Conservation (phyloP, 2,888 invertebrate species). For the Caenorhabditis angaria region DNA sequence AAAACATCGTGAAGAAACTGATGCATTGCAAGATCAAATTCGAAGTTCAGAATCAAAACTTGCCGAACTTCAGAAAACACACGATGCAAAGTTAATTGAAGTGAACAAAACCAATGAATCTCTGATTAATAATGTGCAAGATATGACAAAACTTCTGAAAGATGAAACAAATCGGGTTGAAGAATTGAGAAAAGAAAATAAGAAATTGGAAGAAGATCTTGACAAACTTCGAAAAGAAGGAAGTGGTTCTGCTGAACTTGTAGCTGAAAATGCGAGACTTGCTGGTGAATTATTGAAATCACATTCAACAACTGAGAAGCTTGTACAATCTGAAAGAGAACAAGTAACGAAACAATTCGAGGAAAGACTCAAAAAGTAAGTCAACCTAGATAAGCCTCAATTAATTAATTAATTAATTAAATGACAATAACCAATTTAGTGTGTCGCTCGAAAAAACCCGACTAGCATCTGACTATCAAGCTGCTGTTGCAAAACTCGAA, state of each 20-base stretch:
- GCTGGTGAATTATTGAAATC: constrained; percentile 58
- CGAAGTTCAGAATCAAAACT: constrained; percentile 3
- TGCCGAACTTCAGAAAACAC: background rate
- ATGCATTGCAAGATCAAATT: constrained; percentile 21
- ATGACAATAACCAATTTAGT: constrained; percentile 16
- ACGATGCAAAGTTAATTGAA: constrained; percentile 21
- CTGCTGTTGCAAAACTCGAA: constrained; percentile 13
- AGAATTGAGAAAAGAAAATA: constrained; percentile 37
- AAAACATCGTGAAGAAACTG: constrained; percentile 17
- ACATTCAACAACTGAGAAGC: constrained; percentile 32
- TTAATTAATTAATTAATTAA: background rate
- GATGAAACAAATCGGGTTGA: constrained; percentile 47
- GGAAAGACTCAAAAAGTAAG: constrained; percentile 37
- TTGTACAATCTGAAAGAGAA: constrained; percentile 28
- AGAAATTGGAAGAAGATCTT: constrained; percentile 21
- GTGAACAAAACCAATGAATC: constrained; percentile 20
- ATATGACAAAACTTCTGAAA: constrained; percentile 37
- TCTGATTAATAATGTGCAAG: constrained; percentile 21
- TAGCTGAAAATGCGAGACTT: constrained; percentile 60
- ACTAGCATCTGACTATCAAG: constrained; percentile 34
- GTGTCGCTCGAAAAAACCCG: constrained; percentile 31
- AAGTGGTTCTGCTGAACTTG: constrained; percentile 35
- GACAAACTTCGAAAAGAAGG: constrained; percentile 14
- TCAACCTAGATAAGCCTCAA: background rate
- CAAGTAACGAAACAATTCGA: constrained; percentile 37